Evolutionary conservation across 53 echinoderm and acorn worm species (phyloP).

Genomic region (Henricia sp.): DNA sequence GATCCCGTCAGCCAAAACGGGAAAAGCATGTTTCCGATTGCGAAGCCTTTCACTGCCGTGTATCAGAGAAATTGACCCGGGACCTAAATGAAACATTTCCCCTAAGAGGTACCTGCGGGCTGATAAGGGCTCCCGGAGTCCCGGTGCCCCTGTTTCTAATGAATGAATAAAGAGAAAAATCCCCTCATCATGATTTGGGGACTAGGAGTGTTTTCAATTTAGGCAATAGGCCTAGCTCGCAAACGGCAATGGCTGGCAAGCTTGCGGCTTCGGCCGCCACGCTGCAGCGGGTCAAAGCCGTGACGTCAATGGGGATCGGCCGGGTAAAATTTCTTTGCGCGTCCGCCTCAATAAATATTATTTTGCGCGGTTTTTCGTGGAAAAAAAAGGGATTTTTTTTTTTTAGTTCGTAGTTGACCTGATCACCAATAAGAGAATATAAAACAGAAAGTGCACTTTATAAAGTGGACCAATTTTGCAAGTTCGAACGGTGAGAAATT

Average conservation of each 20-base stretch:
- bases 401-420: no score
- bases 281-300: no score
- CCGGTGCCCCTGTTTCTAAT: constrained; percentile 27
- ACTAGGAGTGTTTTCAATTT: constrained; percentile 42
- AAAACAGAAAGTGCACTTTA: no score
- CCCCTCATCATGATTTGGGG: constrained; percentile 9
- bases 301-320: no score
- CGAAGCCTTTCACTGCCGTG: constrained; percentile 39
- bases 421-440: no score
- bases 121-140: constrained; percentile 47
- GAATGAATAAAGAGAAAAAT: constrained; percentile 62
- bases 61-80: no score
- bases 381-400: no score
- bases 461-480: no score
- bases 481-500: background rate
- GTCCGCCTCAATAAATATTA: no score
- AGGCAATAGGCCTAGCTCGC: background rate
- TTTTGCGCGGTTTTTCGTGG: no score
- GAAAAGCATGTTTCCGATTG: constrained; percentile 44
- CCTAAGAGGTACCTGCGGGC: constrained; percentile 31
- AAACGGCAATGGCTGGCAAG: background rate
- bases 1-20: constrained; percentile 51
- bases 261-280: background rate
- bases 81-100: constrained; percentile 54
- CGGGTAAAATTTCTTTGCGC: no score